phyloP scores from a whole-genome alignment of 2,113 vertebrate species.

The Nanorana parkeri region DNA sequence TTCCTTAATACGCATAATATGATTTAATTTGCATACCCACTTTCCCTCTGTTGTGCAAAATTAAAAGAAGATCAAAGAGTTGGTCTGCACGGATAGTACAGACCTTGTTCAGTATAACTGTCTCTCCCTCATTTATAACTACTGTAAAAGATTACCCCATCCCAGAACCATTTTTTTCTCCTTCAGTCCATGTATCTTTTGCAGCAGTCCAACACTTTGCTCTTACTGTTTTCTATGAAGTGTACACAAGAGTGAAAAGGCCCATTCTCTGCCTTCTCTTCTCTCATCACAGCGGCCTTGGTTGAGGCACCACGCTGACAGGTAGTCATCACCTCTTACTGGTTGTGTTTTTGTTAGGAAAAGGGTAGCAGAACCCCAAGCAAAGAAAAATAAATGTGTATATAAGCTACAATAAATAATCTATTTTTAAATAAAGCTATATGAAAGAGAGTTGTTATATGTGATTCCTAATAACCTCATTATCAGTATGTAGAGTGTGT shows the following conservation, averaged over 20 bases:
- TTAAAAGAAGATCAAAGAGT: no score
- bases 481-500: conserved; percentile 33
- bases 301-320: conserved; percentile 32
- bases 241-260: conserved; percentile 26
- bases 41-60: no score
- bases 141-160: no score
- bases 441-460: conserved; percentile 41
- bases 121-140: no score
- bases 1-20: no score
- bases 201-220: not conserved
- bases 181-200: not conserved
- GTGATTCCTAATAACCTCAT: conserved; percentile 28
- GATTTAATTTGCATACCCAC: no score
- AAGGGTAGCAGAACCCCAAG: conserved; percentile 40
- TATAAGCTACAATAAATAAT: conserved; percentile 46
- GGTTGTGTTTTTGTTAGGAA: conserved; percentile 25
- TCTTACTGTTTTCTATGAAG: conserved; percentile 6
- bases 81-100: no score
- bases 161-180: not conserved
- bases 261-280: conserved; percentile 7
- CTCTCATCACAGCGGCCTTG: conserved; percentile 1
- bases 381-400: conserved; percentile 54
- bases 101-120: no score
- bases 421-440: conserved; percentile 39
- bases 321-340: conserved; percentile 39